Evolutionary conservation across 2,888 invertebrate genomes (phyloP), one percentile per base, ranked within the genome.

Genomic region (Leistus spinibarbis): DNA sequence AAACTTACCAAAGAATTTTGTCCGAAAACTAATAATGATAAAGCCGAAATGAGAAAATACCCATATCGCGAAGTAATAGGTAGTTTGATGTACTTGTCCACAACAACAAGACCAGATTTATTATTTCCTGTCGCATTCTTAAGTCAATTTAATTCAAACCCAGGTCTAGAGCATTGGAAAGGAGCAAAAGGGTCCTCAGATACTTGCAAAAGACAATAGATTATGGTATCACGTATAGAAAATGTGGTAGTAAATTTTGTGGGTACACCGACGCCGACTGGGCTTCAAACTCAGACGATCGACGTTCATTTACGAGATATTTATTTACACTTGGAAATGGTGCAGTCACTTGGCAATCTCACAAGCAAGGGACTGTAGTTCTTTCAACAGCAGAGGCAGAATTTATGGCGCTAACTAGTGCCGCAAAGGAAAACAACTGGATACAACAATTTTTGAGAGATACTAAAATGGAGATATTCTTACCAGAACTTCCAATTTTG

Each of bases 361-460:
- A 71, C 17, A 64, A 63, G 76, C 80, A 79, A 76, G 70, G 23
- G 56, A 78, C 79, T 56, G 81, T 82, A n/a, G 80, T 80, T 0
- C 62, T 81, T n/a, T 82, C 80, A 1, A 80, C 80, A 0, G 79
- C 79, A 2, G 81, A 82, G 56, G 80, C 81, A 0, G 81, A 82
- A 73, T 82, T 82, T 64, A 80, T 82, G 69, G 78, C 80, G 4
- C 66, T 81, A 23, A 76, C 80, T 5, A 77, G 79, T 1, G 79
- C 80, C 1, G 76, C 78, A 4, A 79, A 80, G 77, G 81, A 81
- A 67, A 76, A 79, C 4, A 69, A 79, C 19, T 79, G 80, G 77
- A 53, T 81, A 23, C 65, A 78, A 67, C 68, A 77, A 22, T 62
- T 77, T 10, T 10, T 16, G 9, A 27, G 68, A 60, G 77, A 76